A percentile compares a stretch with the other conserved stretches of the same genome.
These are phyloP conservation scores for Dinothrombium tinctorium DNA, from an alignment of 1,140 invertebrate species.

Conservation along the genomic window DNA sequence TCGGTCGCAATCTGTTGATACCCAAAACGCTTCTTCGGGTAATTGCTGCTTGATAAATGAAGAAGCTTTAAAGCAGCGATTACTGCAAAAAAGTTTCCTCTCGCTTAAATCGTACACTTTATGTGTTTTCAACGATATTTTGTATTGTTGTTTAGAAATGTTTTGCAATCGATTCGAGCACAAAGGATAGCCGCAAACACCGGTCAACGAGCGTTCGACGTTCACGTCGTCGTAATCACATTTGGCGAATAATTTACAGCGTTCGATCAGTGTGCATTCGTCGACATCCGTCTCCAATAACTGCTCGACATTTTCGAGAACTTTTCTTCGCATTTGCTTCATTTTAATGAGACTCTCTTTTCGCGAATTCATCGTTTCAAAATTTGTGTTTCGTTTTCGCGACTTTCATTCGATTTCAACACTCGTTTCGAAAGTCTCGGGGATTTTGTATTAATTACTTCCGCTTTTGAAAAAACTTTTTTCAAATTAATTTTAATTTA, in stretches of 20 bases:
- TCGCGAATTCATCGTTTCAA: too few species aligned
- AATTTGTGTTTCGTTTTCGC: too few species aligned
- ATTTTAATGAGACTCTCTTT: neutral
- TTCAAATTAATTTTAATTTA: too few species aligned
- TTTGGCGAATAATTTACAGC: constrained; percentile 1
- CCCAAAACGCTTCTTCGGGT: constrained; percentile 7
- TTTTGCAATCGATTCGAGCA: constrained; percentile 3
- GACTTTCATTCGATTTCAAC: too few species aligned
- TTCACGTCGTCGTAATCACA: constrained; percentile 6
- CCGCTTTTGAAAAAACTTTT: too few species aligned
- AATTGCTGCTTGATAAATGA: constrained; percentile 4
- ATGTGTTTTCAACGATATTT: neutral
- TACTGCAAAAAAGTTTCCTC: constrained; percentile 5
- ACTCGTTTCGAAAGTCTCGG: too few species aligned
- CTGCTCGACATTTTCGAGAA: constrained; percentile 1
- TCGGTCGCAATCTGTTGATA: neutral
- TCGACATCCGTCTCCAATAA: constrained; percentile 2
- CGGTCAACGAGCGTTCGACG: constrained; percentile 1
- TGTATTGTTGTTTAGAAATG: neutral
- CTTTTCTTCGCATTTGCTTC: neutral
- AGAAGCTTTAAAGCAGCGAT: constrained; percentile 2
- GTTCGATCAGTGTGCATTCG: neutral
- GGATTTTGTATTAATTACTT: too few species aligned
- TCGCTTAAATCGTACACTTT: constrained; percentile 2
- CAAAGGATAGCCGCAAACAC: constrained; percentile 10